A percentile compares a stretch with the other conserved stretches of the same genome.
These are phyloP conservation scores for Octopus bimaculoides DNA, from an alignment of 1,140 invertebrate genomes.

Conservation along the genomic window DNA sequence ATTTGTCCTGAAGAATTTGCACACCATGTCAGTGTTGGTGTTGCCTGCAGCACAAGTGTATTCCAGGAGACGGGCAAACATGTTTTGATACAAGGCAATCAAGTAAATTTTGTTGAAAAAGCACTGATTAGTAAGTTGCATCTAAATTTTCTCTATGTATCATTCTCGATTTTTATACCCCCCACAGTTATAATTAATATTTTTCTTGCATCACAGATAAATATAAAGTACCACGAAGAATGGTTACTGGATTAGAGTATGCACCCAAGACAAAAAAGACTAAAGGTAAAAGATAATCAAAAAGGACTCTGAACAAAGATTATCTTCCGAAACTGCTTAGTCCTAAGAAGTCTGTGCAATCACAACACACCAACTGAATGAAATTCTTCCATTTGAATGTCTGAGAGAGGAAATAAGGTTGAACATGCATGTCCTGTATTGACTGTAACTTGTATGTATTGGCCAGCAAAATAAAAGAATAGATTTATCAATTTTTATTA, in stretches of 20 bases:
- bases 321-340: no score
- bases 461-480: no score
- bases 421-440: no score
- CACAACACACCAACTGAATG: no score
- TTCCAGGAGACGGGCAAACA: slow-evolving; percentile 75
- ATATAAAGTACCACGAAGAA: slow-evolving; percentile 52
- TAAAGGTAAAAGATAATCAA: no score
- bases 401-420: no score
- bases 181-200: not conserved
- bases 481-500: no score
- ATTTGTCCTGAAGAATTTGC: slow-evolving; percentile 77
- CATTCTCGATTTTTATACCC: not conserved
- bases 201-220: slow-evolving; percentile 42
- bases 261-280: slow-evolving; percentile 37
- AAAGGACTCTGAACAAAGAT: no score
- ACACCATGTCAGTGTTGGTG: slow-evolving; percentile 77
- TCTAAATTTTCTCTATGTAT: not conserved
- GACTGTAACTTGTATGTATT: no score
- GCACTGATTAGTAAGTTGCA: slow-evolving; percentile 65
- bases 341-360: no score
- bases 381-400: no score
- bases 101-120: slow-evolving; percentile 75
- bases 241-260: slow-evolving; percentile 51
- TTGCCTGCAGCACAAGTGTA: slow-evolving; percentile 81
- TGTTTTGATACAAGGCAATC: slow-evolving; percentile 87